Percentiles rank a stretch among this genome's conserved stretches.
Evolutionary conservation across 2,888 invertebrate species (phyloP).

Genomic region (Drosophila eohydei): DNA sequence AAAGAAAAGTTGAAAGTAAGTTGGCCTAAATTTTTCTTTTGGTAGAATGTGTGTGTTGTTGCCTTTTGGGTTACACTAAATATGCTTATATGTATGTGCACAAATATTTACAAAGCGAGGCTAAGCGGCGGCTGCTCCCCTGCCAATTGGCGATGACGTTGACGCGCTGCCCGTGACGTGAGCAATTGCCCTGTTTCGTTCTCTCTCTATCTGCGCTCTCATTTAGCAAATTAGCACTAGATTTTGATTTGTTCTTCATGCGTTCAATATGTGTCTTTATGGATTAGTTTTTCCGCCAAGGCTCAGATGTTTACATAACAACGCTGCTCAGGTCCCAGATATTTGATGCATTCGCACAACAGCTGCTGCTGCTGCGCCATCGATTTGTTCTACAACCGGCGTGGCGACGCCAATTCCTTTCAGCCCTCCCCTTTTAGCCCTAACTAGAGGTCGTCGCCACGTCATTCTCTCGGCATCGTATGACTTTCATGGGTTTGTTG

Average conservation of each 20-base stretch:
- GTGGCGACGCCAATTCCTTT: slow-evolving; percentile 27
- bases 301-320: slow-evolving; percentile 51
- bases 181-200: slow-evolving; percentile 21
- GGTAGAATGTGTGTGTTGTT: slow-evolving; percentile 12
- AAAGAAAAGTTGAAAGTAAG: slow-evolving; percentile 53
- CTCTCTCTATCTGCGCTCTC: not conserved
- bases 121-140: slow-evolving; percentile 2
- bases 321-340: slow-evolving; percentile 25
- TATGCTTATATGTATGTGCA: slow-evolving; percentile 13
- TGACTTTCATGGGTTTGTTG: slow-evolving; percentile 48
- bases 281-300: slow-evolving; percentile 28
- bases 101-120: slow-evolving; percentile 28
- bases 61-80: slow-evolving; percentile 6
- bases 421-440: not conserved
- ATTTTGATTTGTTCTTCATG: slow-evolving; percentile 17
- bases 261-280: slow-evolving; percentile 22
- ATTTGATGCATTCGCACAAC: slow-evolving; percentile 44
- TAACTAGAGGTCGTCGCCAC: slow-evolving; percentile 38
- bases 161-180: slow-evolving; percentile 55
- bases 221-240: slow-evolving; percentile 18
- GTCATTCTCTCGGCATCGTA: slow-evolving; percentile 51
- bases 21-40: slow-evolving; percentile 32
- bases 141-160: slow-evolving; percentile 48
- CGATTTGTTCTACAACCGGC: slow-evolving; percentile 57
- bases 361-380: slow-evolving; percentile 46